A percentile compares a stretch with the other conserved stretches of the same genome.
These are phyloP conservation scores for Nomada fabriciana DNA, from an alignment of 2,888 invertebrate species.

Conservation along the genomic window DNA sequence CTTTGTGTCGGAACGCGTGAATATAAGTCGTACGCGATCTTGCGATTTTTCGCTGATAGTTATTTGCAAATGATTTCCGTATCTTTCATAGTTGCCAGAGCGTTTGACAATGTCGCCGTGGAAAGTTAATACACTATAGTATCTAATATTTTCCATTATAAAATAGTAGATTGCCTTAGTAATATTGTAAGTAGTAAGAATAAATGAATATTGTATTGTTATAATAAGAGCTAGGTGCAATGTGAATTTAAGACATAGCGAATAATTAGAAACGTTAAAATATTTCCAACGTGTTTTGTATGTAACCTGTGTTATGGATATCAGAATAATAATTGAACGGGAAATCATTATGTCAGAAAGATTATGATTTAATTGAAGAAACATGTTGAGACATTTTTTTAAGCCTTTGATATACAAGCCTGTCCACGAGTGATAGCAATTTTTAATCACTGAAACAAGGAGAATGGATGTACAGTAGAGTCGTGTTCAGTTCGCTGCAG, in stretches of 20 bases:
- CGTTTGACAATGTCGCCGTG: neutral
- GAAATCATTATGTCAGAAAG: neutral
- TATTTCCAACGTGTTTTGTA: too few species aligned
- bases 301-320: too few species aligned
- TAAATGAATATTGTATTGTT: too few species aligned
- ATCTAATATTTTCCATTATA: too few species aligned
- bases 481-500: neutral
- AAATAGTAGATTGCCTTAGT: too few species aligned
- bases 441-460: neutral
- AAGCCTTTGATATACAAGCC: neutral
- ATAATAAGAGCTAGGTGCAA: too few species aligned
- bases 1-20: conserved; percentile 1
- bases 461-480: neutral
- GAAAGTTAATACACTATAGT: too few species aligned
- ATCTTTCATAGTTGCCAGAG: neutral
- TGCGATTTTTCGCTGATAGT: neutral
- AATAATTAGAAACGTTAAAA: too few species aligned
- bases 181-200: too few species aligned
- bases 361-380: neutral
- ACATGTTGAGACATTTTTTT: neutral
- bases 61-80: neutral
- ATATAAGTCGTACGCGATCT: neutral
- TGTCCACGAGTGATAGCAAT: neutral
- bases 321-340: neutral
- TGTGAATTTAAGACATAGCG: too few species aligned